Base-by-base conservation (phyloP, 2,888 invertebrate species). In the Gortyna flavago region DNA sequence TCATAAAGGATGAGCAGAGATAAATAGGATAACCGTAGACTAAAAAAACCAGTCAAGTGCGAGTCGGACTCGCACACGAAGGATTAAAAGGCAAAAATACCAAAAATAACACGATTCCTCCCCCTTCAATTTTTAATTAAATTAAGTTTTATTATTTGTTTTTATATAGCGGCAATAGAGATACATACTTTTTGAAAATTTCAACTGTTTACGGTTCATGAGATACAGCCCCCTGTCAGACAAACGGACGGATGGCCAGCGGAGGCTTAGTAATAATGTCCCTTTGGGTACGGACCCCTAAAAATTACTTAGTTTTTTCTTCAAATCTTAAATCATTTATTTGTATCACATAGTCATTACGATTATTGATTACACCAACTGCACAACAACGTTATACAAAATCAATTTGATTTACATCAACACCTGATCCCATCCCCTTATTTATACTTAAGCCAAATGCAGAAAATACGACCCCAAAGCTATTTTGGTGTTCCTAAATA, bases 401-500 rank as follows among this genome's bases (percentile, higher is more conserved):
- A 81, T 85, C 72, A 87, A 91, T 89, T 88, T 89, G 89, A 88
- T 90, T 89, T 90, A 88, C 80, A 87, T 77, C 77, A 77, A 85
- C 93, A 94, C 93, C 93, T 94, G 95, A 95, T 94, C 87, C 94
- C 89, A 71, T 54, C 77, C 83, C 84, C 87, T 80, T 87, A 84
- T 76, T 83, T 85, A 87, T 88, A 84, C 79, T 84, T 86, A 88
- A 90, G 87, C 90, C 88, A 80, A 87, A 85, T 82, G 83, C 83
- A 87, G 83, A 88, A 86, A 91, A 80, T 72, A 64, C 81, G 68
- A 87, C 88, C 94, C 95, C 93, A 91, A 90, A 92, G 90, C 91
- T 92, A 92, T 93, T 93, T 92, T 91, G 79, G 75, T 87, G 92
- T 90, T 92, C 91, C 94, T 95, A 95, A 95, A 94, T 94, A 95